Evolutionary conservation across 2,113 vertebrate species (phyloP).

Genomic region (Cochlearius cochlearius): DNA sequence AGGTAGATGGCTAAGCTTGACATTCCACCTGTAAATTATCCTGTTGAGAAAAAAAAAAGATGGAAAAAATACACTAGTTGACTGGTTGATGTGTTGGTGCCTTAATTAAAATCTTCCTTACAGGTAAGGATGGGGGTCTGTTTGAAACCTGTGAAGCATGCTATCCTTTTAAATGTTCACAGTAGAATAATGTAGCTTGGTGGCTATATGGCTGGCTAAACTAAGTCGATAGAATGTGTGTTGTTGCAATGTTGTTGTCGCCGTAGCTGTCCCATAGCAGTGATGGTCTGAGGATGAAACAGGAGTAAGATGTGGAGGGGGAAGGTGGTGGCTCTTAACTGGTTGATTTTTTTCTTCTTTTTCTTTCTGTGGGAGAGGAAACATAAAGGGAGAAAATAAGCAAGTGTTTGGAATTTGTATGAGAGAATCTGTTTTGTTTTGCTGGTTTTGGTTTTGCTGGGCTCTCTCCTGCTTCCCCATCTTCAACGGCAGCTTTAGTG

Average conservation of each 20-base stretch:
- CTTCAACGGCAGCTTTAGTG: neutral
- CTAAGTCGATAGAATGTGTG: accelerated
- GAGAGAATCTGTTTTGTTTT: neutral
- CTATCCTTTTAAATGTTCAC: neutral
- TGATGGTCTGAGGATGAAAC: too few relatives aligned
- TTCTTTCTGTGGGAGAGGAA: neutral
- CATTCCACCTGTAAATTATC: neutral
- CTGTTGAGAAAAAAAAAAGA: neutral
- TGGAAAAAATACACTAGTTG: neutral
- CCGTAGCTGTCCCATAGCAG: accelerated
- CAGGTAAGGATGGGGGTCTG: neutral
- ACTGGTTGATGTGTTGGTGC: neutral
- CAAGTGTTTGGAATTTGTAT: neutral
- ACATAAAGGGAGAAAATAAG: neutral
- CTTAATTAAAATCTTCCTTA: neutral
- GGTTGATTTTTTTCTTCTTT: too few relatives aligned
- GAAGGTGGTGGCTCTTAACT: neutral
- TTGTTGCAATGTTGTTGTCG: neutral
- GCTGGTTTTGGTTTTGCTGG: neutral
- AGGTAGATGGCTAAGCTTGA: neutral
- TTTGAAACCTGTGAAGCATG: neutral
- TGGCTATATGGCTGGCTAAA: neutral
- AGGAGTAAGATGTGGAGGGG: neutral
- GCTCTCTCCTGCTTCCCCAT: neutral
- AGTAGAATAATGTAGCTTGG: accelerated